Base-by-base conservation (phyloP, 2,113 vertebrate species). In the Oostethus manadensis region DNA sequence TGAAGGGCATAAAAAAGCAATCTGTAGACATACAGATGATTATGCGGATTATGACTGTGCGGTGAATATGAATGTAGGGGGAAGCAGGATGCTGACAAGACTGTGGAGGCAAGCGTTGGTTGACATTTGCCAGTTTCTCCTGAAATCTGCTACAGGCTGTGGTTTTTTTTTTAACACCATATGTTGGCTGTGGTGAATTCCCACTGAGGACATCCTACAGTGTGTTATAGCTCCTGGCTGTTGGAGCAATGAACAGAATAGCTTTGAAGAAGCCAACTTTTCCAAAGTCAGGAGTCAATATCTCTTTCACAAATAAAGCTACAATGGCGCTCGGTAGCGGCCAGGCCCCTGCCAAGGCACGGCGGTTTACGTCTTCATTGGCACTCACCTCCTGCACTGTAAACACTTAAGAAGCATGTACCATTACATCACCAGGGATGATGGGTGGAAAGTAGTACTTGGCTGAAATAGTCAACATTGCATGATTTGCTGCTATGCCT, bases 61-160 rank as follows among this genome's bases (percentile, higher is more conserved):
- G 74, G 70, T 22, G 68, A 76, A 71, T 66, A 44, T 57, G 64
- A 75, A 76, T 75, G 57, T 57, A 69, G 50, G 33, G 54, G 3
- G 59, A 6, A 1, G 11, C 4, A 14, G 70, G 33, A 57, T 33
- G 51, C 3, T 7, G 53, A 29, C 29, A 21, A 33, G 18, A 38
- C 42, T 48, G 57, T 6, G 43, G 66, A 56, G 63, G 60, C 33
- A 55, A 50, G 48, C 18, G 55, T 23, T 45, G 54, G 59, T 48
- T 53, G 33, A 71, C 62, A 71, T 42, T 67, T 79, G 68, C 50
- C 57, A 66, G 56, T 56, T 66, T 22, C 47, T 62, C 18, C 70
- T 74, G 61, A 64, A 58, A 71, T 70, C 62, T 54, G 51, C 71
- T 53, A 53, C 22, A 54, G 65, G 70, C 75, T 74, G 26, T 14